Base-by-base conservation (phyloP, 2,113 vertebrate genomes). In the Gobiocypris rarus region DNA sequence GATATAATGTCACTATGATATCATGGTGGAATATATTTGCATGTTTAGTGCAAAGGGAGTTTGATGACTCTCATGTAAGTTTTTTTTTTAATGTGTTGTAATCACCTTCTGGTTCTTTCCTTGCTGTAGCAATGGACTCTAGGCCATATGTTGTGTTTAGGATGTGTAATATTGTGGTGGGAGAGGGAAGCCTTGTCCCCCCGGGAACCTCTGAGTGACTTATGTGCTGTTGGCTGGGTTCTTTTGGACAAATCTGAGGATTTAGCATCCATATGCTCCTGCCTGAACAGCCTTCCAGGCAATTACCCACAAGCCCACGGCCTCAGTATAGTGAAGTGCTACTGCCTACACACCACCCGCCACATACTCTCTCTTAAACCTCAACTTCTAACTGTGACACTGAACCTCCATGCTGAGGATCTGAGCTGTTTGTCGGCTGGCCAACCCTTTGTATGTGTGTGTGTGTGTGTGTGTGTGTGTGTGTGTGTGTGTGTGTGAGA, bases 241-340 rank as follows among this genome's bases (percentile, higher is more conserved):
- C 86, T 67, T 74, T 82, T 84, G 82, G 77, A 88, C 77, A 86
- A 86, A 88, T 88, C 82, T 77, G 81, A 82, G 77, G 84, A 81
- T 84, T 86, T 86, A 86, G 70, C 84, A 81, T 85, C 84, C 84
- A 86, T 88, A 88, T 80, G 87, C 77, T 86, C 84, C 84, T 77
- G 87, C 76, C 79, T 78, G 71, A 83, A 38, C 81, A 59, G 75
- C 59, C 80, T 83, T 71, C 48, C 84, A 85, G 81, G 54, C 86
- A 70, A 73, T 79, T 83, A 67, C 58, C 65, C 85, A 86, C 43
- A 38, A 63, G 61, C 54, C 75, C 75, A 83, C 34, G 24, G 63
- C 82, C 71, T 67, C 31, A 50, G 75, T 74, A 78, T 61, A 24
- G 74, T 41, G 50, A 58, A 67, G 65, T 50, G 28, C 65, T 70